Conservation (phyloP, 2,113 vertebrate genomes). For the Bubo scandiacus region DNA sequence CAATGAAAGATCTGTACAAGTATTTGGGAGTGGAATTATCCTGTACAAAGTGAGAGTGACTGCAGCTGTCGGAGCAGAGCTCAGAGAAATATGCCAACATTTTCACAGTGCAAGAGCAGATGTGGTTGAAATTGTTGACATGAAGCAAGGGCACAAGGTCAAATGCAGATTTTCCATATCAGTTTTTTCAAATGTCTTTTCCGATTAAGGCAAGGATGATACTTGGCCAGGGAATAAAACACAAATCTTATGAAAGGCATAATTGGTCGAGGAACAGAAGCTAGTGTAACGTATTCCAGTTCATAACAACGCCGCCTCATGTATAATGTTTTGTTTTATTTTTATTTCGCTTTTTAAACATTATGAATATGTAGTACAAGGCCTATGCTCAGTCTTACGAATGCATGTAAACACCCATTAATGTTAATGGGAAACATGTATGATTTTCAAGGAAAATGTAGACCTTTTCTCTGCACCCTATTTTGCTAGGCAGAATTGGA, state of each 20-base stretch:
- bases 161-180: constrained; percentile 68
- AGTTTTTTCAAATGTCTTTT: constrained; percentile 60
- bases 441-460: not conserved
- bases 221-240: not conserved
- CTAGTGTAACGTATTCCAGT: constrained; percentile 39
- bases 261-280: constrained; percentile 59
- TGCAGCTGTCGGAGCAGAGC: constrained; percentile 68
- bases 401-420: constrained; percentile 52
- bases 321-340: constrained; percentile 8
- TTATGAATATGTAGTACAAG: constrained; percentile 49
- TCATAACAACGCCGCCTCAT: not conserved
- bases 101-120: constrained; percentile 73
- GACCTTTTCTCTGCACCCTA: not conserved
- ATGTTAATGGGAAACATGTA: constrained; percentile 40
- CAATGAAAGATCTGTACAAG: not conserved
- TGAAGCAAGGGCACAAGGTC: constrained; percentile 61
- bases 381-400: constrained; percentile 30
- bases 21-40: constrained; percentile 47
- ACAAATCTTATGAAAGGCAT: constrained; percentile 23
- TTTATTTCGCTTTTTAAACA: not conserved
- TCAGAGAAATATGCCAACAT: constrained; percentile 58
- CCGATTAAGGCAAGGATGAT: constrained; percentile 7
- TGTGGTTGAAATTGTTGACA: constrained; percentile 66
- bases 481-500: not conserved
- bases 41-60: constrained; percentile 22